Evolutionary conservation across 2,113 vertebrate species (phyloP).

Genomic region (Chaetops frenatus): DNA sequence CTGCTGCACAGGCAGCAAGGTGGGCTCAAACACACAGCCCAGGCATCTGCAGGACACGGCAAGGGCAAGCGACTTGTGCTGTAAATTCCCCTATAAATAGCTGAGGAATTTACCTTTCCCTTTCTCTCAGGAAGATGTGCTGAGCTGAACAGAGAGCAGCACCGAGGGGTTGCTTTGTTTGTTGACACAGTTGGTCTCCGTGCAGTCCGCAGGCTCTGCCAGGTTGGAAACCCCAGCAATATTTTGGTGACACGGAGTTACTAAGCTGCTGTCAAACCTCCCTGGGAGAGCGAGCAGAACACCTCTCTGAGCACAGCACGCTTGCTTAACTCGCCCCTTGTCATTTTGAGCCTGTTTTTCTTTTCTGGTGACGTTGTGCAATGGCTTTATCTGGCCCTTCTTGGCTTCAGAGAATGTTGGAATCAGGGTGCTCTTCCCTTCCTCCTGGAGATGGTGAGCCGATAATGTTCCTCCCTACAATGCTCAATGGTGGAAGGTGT

Average conservation of each 20-base stretch:
- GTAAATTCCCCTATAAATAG: constrained; percentile 46
- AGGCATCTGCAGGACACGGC: not conserved
- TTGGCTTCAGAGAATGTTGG: not conserved
- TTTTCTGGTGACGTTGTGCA: not conserved
- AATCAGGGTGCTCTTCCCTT: not conserved
- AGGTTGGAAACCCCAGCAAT: constrained; percentile 69
- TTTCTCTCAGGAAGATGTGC: constrained; percentile 36
- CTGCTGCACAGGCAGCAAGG: constrained; percentile 17
- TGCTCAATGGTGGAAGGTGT: not conserved
- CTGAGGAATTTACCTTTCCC: constrained; percentile 24
- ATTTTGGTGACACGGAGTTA: constrained; percentile 67
- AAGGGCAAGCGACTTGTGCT: not conserved
- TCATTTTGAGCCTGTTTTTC: not conserved
- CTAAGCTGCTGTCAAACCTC: constrained; percentile 56
- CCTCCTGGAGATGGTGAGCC: not conserved
- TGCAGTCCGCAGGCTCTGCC: not conserved
- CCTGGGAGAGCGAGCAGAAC: not conserved
- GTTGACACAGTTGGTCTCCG: constrained; percentile 67
- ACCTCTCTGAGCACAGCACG: not conserved
- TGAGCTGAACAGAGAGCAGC: not conserved
- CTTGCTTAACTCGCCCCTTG: not conserved
- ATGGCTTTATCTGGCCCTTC: not conserved
- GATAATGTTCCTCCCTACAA: not conserved
- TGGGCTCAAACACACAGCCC: constrained; percentile 1
- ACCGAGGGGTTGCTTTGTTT: constrained; percentile 46